Percentiles rank a stretch among this genome's conserved stretches.
phyloP scores from a whole-genome alignment of 2,113 vertebrate genomes.

The Speoplatyrhinus poulsoni region DNA sequence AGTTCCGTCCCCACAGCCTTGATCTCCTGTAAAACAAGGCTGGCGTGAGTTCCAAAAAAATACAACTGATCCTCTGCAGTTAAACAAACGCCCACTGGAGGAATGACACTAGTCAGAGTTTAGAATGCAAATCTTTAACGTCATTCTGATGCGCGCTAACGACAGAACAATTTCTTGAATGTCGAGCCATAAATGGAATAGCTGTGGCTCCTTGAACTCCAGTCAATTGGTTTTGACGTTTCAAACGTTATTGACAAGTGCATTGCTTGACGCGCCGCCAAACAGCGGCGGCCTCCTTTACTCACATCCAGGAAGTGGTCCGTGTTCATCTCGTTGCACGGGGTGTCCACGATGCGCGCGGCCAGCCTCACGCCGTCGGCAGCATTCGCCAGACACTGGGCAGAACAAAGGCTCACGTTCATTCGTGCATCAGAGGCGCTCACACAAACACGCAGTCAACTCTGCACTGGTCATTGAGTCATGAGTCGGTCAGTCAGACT shows the following conservation, averaged over 20 bases:
- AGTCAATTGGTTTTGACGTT: too few relatives aligned
- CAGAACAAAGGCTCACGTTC: conserved; percentile 18
- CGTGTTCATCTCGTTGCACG: conserved; percentile 96
- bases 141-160: too few relatives aligned
- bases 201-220: too few relatives aligned
- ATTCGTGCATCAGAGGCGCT: neutral
- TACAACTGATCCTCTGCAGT: neutral
- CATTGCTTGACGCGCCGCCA: neutral
- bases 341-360: conserved; percentile 94
- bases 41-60: neutral
- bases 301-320: conserved; percentile 89
- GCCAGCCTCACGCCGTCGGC: conserved; percentile 91
- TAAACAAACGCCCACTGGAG: too few relatives aligned
- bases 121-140: too few relatives aligned
- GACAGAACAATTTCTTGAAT: too few relatives aligned
- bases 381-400: conserved; percentile 86
- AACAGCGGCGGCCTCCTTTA: neutral
- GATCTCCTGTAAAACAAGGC: conserved; percentile 84
- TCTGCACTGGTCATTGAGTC: too few relatives aligned
- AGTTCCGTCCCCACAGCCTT: conserved; percentile 87
- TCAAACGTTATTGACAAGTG: too few relatives aligned
- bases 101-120: too few relatives aligned
- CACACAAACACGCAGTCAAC: neutral
- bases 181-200: too few relatives aligned
- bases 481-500: too few relatives aligned